Evolutionary conservation across 2,888 invertebrate species (phyloP).

Genomic region (Eupithecia inturbata): DNA sequence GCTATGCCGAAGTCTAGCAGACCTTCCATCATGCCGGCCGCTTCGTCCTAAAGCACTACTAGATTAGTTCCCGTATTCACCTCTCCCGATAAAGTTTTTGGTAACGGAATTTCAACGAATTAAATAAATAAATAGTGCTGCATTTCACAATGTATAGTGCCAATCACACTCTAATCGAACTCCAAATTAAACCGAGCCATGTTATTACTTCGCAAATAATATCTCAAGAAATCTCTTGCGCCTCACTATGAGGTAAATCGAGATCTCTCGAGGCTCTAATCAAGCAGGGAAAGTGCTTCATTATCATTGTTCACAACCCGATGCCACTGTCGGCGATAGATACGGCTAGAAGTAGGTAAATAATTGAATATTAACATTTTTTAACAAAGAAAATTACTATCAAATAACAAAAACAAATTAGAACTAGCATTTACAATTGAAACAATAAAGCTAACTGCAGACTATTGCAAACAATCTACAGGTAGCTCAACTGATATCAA

Average conservation of each 20-base stretch:
- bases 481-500: no score
- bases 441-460: no score
- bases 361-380: no score
- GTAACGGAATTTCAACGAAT: background rate
- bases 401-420: no score
- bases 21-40: constrained; percentile 86
- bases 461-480: no score
- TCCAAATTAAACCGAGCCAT: background rate
- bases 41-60: constrained; percentile 79
- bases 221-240: background rate
- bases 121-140: background rate
- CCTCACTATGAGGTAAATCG: background rate
- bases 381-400: no score
- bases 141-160: no score
- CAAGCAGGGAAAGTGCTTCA: background rate
- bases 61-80: background rate
- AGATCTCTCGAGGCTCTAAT: background rate
- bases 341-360: background rate
- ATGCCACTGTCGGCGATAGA: background rate
- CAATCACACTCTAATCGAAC: no score
- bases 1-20: constrained; percentile 86
- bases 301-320: background rate
- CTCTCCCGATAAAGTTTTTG: background rate
- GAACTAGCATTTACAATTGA: no score
- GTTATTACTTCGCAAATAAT: background rate